phyloP scores from a whole-genome alignment of 2,888 invertebrate species.

The Mesorhabditis belari region DNA sequence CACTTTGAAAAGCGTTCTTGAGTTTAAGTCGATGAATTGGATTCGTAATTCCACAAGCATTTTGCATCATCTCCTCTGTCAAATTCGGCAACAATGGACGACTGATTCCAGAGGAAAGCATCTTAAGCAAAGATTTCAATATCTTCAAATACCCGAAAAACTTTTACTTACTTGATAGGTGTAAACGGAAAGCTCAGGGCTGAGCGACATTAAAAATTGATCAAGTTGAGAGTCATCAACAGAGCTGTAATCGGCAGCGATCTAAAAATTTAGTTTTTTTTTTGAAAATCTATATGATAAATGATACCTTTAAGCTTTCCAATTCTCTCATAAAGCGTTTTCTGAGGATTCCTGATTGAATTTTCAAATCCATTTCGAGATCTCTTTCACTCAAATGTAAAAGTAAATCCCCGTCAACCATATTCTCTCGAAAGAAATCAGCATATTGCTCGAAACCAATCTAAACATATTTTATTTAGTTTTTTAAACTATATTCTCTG shows the following conservation, averaged over 20 bases:
- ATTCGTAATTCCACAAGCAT: conserved; percentile 84
- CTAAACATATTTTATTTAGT: no score
- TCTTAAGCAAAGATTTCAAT: conserved; percentile 51
- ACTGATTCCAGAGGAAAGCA: conserved; percentile 91
- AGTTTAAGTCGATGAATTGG: conserved; percentile 88
- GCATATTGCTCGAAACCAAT: conserved; percentile 84
- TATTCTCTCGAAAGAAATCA: conserved; percentile 75
- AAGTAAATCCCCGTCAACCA: conserved; percentile 91
- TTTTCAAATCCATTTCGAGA: conserved; percentile 81
- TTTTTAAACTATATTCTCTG: no score
- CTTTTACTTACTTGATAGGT: conserved; percentile 67
- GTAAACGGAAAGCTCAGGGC: conserved; percentile 70
- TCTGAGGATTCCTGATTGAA: conserved; percentile 82
- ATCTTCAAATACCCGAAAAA: not conserved
- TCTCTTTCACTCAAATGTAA: conserved; percentile 85
- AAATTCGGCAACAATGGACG: conserved; percentile 73
- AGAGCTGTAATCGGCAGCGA: conserved; percentile 49
- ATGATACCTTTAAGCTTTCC: conserved; percentile 44
- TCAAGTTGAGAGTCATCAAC: conserved; percentile 51
- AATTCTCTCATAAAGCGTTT: conserved; percentile 59
- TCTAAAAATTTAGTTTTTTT: conserved; percentile 12
- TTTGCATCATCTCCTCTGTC: conserved; percentile 81
- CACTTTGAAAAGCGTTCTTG: conserved; percentile 75
- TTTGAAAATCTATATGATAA: not conserved
- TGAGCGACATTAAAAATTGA: conserved; percentile 49